Evolutionary conservation across 2,797 vertebrate genomes (phyloP), one percentile per base, ranked within the genome.

Genomic region (Manis pentadactyla): DNA sequence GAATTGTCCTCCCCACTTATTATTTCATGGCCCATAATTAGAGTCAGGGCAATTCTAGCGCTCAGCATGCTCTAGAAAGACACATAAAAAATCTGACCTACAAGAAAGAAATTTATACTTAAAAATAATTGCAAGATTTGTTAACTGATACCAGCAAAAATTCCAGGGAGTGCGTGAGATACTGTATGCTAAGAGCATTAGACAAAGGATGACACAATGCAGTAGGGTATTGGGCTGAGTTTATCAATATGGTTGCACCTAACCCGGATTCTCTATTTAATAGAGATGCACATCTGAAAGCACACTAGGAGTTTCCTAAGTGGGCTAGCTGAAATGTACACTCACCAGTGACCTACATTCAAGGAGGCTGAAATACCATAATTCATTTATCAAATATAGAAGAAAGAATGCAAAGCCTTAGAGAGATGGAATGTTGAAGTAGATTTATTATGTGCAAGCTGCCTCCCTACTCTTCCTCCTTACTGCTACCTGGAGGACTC

Each of bases 1-100:
- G n/a, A 63, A 23, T 8, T 15, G 13, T 25, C 4, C 1, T 53
- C 7, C 1, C 7, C 2, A 13, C 49, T 34, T 17, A 34, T 27
- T 81, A 12, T 55, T 4, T 77, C 13, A 46, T 84, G 31, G 77
- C 29, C 13, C 19, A 53, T 84, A 71, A 29, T 87, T 90, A 92
- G 29, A 81, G 9, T 59, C n/a, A 57, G 57, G 59, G 2, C 12
- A 42, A 5, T 61, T 69, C 27, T 42, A 19, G 8, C 77, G 42
- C 13, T 95, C 49, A 77, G 2, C 1, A 13, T 37, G 15, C 9
- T 23, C 23, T 39, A 18, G 42, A 85, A 63, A 17, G 23, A 31
- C 13, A 49, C 12, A 11, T 39, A 77, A 18, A n/a, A 61, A 77
- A 85, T 92, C n/a, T 78, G 31, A 59, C 29, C 5, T 55, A 63